Evolutionary conservation across 2,888 invertebrate genomes (phyloP), one percentile per base, ranked within the genome.

Genomic region (Apamea sordens): DNA sequence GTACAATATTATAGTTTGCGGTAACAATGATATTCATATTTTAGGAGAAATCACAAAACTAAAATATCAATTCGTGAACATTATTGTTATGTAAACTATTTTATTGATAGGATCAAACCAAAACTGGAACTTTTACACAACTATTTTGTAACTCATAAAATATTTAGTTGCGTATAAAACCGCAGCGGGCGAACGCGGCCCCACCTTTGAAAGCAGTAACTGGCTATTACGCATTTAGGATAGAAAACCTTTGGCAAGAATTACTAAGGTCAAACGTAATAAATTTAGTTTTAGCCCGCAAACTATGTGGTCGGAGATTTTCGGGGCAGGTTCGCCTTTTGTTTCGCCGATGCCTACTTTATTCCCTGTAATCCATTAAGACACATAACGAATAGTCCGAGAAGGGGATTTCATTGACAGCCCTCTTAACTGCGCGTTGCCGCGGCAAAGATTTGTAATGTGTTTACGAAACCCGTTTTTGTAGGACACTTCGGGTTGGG

Each of bases 181-280:
- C 96, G 89, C 96, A 95, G 89, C 93, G 91, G 90, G 89, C 90
- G 92, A 93, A 92, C 93, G 90, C 92, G 90, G 90, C 91, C 90
- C 91, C 94, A 94, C 95, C 95, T 95, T 95, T 95, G 92, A 95
- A 95, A 95, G 93, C 94, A 93, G 93, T 93, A 94, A 94, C 95
- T 93, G 93, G 93, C 94, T 94, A 94, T 92, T 94, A 95, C 93
- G 93, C 93, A 93, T 94, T 94, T 93, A 93, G 93, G 92, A 94
- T 94, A 93, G 94, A 95, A 95, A 95, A 95, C 95, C 95, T 95
- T 93, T 93, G 93, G 93, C 94, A 95, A 95, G 96, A 95, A 95
- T 95, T 95, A 95, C 96, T 95, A 95, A 96, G 96, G 96, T 95
- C 95, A 96, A 95, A 96, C 90, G 96, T 95, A 96, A 96, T 96